Evolutionary conservation across 1,140 invertebrate species (phyloP).

Genomic region (Colletes latitarsis): DNA sequence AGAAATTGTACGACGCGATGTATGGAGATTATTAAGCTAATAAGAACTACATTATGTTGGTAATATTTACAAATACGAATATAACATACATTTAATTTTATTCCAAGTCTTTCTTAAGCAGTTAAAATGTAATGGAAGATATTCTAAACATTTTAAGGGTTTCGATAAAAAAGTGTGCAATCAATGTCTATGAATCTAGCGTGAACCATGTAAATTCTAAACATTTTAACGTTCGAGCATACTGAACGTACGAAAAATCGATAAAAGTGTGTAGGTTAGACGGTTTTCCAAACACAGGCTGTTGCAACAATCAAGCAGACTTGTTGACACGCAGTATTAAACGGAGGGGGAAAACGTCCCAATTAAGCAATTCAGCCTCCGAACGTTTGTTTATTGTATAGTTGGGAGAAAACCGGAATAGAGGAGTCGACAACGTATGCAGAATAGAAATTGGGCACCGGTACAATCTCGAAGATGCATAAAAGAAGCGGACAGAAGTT

Average conservation of each 20-base stretch:
- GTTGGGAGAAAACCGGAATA: background rate
- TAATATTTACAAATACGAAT: no score
- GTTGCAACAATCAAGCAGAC: constrained; percentile 25
- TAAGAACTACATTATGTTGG: no score
- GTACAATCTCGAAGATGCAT: constrained; percentile 26
- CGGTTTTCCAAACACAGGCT: background rate
- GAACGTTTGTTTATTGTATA: constrained; percentile 31
- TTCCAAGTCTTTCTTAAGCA: no score
- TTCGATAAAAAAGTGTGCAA: no score
- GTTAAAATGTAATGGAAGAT: no score
- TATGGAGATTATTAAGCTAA: no score
- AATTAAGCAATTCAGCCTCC: constrained; percentile 23
- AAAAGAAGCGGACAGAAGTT: constrained; percentile 25
- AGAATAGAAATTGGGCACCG: background rate
- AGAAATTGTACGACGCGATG: no score
- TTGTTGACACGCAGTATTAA: constrained; percentile 27
- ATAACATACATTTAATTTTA: no score
- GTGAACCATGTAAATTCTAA: no score
- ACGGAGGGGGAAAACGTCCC: constrained; percentile 7
- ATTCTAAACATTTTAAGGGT: no score
- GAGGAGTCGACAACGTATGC: background rate
- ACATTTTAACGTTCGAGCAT: background rate
- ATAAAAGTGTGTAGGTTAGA: background rate
- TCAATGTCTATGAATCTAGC: no score
- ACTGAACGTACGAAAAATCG: background rate